These are phyloP conservation scores for Metridium senile DNA, from an alignment of 92 coral and sea anemone species.

Conservation along the genomic window DNA sequence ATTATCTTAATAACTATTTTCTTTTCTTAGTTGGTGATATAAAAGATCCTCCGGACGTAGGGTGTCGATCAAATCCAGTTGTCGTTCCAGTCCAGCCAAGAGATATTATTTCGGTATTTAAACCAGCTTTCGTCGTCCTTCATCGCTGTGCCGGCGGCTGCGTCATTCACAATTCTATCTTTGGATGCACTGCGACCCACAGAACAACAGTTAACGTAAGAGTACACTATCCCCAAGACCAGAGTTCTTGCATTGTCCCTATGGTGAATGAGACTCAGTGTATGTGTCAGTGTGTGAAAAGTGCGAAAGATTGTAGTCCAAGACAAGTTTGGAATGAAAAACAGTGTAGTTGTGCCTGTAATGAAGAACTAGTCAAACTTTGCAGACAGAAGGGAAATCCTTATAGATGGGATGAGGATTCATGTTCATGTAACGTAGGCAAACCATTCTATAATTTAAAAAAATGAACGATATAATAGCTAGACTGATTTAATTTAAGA, in stretches of 20 bases:
- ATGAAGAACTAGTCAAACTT: background rate
- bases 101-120: background rate
- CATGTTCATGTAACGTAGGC: background rate
- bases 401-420: background rate
- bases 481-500: too few species aligned
- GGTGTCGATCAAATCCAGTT: background rate
- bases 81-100: background rate
- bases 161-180: background rate
- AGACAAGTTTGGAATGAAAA: background rate
- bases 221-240: background rate
- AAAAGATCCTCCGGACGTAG: too few species aligned
- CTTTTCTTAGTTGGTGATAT: background rate
- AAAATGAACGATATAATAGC: too few species aligned
- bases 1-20: too few species aligned
- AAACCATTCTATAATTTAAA: too few species aligned
- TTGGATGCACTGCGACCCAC: background rate
- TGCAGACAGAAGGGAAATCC: background rate
- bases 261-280: background rate
- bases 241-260: background rate
- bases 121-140: background rate
- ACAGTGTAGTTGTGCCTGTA: background rate
- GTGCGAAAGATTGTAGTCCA: background rate
- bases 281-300: background rate
- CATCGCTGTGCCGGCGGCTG: slow-evolving; percentile 4
- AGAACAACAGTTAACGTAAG: background rate